Percentiles rank a stretch among this genome's conserved stretches.
phyloP scores from a whole-genome alignment of 2,797 vertebrate species.

The Anabacerthia variegaticeps region DNA sequence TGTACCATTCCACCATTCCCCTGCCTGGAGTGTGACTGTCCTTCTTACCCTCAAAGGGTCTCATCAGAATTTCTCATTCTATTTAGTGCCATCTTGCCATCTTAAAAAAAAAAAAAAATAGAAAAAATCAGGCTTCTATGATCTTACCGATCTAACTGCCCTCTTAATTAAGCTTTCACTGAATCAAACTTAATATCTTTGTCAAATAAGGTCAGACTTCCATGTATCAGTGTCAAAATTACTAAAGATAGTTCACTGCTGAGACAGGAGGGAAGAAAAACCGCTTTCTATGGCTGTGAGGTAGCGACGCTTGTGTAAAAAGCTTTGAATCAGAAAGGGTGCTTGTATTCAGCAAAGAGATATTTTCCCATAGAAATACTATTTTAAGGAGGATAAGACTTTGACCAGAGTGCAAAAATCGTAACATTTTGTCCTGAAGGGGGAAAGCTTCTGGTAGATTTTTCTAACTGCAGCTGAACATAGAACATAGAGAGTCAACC shows the following conservation, averaged over 20 bases:
- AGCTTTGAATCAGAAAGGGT: not conserved
- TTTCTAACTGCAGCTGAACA: not conserved
- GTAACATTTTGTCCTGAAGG: not conserved
- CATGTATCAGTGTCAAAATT: slow-evolving; percentile 62
- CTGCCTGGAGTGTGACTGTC: no score
- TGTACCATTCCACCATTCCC: no score
- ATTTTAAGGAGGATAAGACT: not conserved
- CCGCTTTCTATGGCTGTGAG: not conserved
- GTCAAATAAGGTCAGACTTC: slow-evolving; percentile 49
- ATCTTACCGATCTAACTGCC: not conserved
- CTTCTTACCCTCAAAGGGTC: no score
- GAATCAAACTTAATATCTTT: slow-evolving; percentile 56
- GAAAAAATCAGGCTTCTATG: not conserved
- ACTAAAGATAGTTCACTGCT: slow-evolving; percentile 16
- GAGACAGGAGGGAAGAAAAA: not conserved
- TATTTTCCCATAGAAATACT: not conserved
- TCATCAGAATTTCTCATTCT: not conserved
- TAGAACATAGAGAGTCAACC: not conserved
- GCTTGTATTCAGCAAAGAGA: not conserved
- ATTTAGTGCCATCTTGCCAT: not conserved
- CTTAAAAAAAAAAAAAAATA: not conserved
- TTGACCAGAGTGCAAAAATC: not conserved
- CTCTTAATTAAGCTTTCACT: slow-evolving; percentile 58
- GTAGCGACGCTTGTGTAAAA: not conserved
- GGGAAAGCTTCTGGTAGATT: not conserved